Evolutionary conservation across 1,140 invertebrate species (phyloP).

Genomic region (Saccostrea cuccullata): DNA sequence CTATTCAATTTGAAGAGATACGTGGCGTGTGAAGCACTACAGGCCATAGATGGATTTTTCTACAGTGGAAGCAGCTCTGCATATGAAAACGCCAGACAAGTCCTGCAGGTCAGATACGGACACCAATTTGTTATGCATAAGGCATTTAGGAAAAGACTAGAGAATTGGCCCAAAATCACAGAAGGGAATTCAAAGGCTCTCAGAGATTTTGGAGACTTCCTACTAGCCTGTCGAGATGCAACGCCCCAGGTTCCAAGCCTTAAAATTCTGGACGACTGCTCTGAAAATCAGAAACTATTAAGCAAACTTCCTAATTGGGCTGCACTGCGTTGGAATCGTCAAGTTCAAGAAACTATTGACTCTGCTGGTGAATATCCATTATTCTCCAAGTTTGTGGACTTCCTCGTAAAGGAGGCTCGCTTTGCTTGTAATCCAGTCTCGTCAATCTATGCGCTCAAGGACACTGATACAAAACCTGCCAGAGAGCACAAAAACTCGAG

Average conservation of each 20-base stretch:
- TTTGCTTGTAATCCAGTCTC: conserved; percentile 55
- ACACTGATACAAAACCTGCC: background rate
- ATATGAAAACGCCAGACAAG: conserved; percentile 54
- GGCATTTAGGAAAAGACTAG: too few relatives aligned
- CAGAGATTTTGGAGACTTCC: conserved; percentile 44
- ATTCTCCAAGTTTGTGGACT: conserved; percentile 50
- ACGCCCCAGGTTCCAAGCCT: conserved; percentile 40
- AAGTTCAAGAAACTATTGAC: conserved; percentile 21
- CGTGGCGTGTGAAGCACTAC: conserved; percentile 45
- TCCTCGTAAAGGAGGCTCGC: conserved; percentile 48
- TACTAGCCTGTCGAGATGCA: conserved; percentile 44
- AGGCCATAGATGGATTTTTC: conserved; percentile 54
- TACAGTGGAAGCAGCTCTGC: conserved; percentile 46
- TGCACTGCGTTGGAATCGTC: conserved; percentile 44
- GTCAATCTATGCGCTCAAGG: conserved; percentile 42
- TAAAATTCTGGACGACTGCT: conserved; percentile 45
- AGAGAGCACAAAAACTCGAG: background rate
- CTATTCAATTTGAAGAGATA: conserved; percentile 59
- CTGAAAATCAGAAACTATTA: conserved; percentile 55
- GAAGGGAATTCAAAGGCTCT: conserved; percentile 14
- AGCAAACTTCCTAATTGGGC: conserved; percentile 55
- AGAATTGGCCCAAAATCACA: too few relatives aligned
- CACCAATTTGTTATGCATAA: conserved; percentile 43
- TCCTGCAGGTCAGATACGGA: conserved; percentile 41
- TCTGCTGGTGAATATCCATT: background rate